Evolutionary conservation across 2,888 invertebrate genomes (phyloP).

Genomic region (Chirona hameri): DNA sequence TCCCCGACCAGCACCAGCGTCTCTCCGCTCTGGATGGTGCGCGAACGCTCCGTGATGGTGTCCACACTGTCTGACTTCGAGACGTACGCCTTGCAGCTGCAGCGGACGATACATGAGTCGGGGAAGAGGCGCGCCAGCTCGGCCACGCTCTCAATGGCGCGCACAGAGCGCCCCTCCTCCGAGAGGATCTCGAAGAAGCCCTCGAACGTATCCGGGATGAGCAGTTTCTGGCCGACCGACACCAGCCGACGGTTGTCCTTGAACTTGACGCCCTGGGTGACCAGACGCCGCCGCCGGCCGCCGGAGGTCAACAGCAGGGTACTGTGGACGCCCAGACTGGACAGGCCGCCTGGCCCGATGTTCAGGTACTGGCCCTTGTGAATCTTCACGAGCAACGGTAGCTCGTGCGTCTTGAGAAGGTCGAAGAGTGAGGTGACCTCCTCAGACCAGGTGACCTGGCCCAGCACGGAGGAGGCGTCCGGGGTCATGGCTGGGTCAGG

Average conservation of each 20-base stretch:
- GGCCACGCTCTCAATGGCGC: slow-evolving; percentile 81
- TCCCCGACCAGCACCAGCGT: slow-evolving; percentile 74
- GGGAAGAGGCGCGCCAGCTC: slow-evolving; percentile 62
- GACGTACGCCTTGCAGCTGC: slow-evolving; percentile 65
- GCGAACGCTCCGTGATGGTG: slow-evolving; percentile 46
- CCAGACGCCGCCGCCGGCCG: slow-evolving; percentile 77
- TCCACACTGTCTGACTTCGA: slow-evolving; percentile 43
- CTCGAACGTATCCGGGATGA: slow-evolving; percentile 83
- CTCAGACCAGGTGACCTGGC: slow-evolving; percentile 36
- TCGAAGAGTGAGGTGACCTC: slow-evolving; percentile 48
- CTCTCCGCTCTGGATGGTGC: slow-evolving; percentile 77
- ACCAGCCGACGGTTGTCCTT: slow-evolving; percentile 73
- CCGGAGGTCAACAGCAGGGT: slow-evolving; percentile 80
- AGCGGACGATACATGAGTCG: slow-evolving; percentile 66
- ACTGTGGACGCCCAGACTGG: slow-evolving; percentile 79
- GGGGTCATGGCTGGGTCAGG: no score
- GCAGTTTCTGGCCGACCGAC: slow-evolving; percentile 74
- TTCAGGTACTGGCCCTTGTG: slow-evolving; percentile 91
- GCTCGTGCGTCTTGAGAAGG: slow-evolving; percentile 64
- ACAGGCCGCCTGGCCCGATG: slow-evolving; percentile 80
- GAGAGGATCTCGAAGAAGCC: slow-evolving; percentile 92
- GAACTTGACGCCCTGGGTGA: slow-evolving; percentile 66
- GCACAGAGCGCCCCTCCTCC: slow-evolving; percentile 86
- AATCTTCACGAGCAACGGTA: slow-evolving; percentile 82
- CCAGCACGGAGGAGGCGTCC: not conserved